Conservation (phyloP, 2,888 invertebrate species). For the Pocota personata region DNA sequence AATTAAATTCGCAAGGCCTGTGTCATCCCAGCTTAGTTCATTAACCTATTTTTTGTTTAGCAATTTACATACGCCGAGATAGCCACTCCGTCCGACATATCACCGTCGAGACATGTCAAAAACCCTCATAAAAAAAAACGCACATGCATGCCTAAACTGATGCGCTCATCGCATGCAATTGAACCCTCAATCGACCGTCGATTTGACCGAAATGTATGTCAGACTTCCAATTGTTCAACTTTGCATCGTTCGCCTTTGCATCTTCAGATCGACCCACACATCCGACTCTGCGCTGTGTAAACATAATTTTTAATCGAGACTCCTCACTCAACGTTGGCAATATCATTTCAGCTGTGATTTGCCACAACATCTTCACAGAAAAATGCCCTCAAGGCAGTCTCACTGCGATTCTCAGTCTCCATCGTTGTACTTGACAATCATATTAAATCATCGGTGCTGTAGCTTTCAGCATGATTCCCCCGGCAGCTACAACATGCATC, state of each 20-base stretch:
- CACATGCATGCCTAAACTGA: not conserved
- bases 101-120: not conserved
- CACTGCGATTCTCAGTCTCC: constrained; percentile 42
- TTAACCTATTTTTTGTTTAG: constrained; percentile 52
- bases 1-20: constrained; percentile 29
- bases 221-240: constrained; percentile 50
- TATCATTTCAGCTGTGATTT: constrained; percentile 50
- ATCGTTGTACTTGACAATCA: constrained; percentile 69
- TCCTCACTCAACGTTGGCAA: constrained; percentile 13
- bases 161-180: constrained; percentile 34
- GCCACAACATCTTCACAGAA: constrained; percentile 16
- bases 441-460: constrained; percentile 64
- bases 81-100: not conserved
- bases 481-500: constrained; percentile 37
- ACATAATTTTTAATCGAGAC: constrained; percentile 32
- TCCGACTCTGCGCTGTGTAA: constrained; percentile 18
- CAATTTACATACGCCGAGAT: not conserved
- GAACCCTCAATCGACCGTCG: constrained; percentile 60
- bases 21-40: constrained; percentile 40
- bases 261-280: constrained; percentile 64
- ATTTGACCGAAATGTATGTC: constrained; percentile 70
- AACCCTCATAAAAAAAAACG: not conserved
- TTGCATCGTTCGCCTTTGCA: constrained; percentile 30
- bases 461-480: constrained; percentile 20
- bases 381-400: constrained; percentile 60